Percentiles rank a stretch among this genome's conserved stretches.
These are phyloP conservation scores for Antechinus flavipes DNA, from an alignment of 2,113 vertebrate species.

Conservation along the genomic window DNA sequence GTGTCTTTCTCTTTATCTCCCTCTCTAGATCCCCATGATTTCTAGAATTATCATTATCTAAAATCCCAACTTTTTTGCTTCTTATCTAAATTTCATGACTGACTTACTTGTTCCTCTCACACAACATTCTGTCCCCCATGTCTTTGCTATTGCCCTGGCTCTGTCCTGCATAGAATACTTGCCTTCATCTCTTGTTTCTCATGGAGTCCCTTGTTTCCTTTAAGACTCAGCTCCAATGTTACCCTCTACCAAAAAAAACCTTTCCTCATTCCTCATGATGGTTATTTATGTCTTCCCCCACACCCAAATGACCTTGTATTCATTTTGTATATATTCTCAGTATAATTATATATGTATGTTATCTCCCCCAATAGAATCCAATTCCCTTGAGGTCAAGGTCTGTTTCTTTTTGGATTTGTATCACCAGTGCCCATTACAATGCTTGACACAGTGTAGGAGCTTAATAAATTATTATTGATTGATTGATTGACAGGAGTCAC, in stretches of 20 bases:
- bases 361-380: background rate
- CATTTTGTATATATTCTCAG: background rate
- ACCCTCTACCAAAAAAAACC: background rate
- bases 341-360: background rate
- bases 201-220: background rate
- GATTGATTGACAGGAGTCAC: background rate
- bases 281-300: background rate
- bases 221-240: background rate
- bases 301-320: background rate
- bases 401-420: background rate
- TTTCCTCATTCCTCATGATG: background rate
- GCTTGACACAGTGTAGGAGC: background rate
- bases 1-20: too few species aligned
- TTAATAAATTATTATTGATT: background rate
- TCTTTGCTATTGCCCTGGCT: background rate
- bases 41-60: too few species aligned
- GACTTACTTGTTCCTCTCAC: background rate
- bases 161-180: background rate
- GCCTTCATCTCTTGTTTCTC: background rate
- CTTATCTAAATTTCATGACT: background rate
- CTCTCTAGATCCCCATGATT: background rate
- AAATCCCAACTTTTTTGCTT: background rate
- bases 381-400: background rate
- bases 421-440: background rate
- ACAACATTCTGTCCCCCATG: background rate